These are phyloP conservation scores for Calliopsis andreniformis DNA, from an alignment of 1,140 invertebrate species.

Conservation along the genomic window DNA sequence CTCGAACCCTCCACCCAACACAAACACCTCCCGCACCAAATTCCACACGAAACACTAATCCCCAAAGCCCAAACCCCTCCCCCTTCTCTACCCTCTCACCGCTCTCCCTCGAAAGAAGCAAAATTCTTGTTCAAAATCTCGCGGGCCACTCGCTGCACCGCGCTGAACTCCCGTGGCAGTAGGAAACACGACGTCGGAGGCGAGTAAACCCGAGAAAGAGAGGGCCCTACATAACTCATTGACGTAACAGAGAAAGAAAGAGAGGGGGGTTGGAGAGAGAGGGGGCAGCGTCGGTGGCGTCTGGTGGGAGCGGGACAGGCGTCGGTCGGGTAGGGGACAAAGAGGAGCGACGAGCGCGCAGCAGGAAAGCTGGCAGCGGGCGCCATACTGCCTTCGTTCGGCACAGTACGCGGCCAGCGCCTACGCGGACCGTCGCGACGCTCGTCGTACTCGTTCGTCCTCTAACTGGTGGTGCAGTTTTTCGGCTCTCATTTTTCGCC, in stretches of 20 bases:
- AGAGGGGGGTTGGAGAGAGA: constrained; percentile 1
- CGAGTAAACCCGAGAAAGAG: background rate
- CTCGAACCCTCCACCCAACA: too few species aligned
- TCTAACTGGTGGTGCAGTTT: constrained; percentile 34
- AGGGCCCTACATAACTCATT: too few species aligned
- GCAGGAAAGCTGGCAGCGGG: constrained; percentile 62
- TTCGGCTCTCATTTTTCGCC: background rate
- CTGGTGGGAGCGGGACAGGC: background rate
- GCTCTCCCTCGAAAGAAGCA: too few species aligned
- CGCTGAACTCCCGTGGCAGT: too few species aligned
- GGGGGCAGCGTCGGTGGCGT: background rate
- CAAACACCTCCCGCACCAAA: too few species aligned
- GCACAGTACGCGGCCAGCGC: constrained; percentile 71
- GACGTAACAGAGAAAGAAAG: background rate
- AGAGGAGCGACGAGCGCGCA: constrained; percentile 46
- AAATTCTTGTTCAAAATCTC: background rate
- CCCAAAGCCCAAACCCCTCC: too few species aligned
- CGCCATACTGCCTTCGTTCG: constrained; percentile 71
- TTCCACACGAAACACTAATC: too few species aligned
- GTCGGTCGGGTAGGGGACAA: constrained; percentile 50
- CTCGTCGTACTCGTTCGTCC: constrained; percentile 32
- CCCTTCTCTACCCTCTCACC: too few species aligned
- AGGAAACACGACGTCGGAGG: too few species aligned
- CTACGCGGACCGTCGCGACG: constrained; percentile 59
- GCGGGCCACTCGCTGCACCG: background rate